phyloP scores from a whole-genome alignment of 1,140 invertebrate species.

The Eurosta solidaginis region DNA sequence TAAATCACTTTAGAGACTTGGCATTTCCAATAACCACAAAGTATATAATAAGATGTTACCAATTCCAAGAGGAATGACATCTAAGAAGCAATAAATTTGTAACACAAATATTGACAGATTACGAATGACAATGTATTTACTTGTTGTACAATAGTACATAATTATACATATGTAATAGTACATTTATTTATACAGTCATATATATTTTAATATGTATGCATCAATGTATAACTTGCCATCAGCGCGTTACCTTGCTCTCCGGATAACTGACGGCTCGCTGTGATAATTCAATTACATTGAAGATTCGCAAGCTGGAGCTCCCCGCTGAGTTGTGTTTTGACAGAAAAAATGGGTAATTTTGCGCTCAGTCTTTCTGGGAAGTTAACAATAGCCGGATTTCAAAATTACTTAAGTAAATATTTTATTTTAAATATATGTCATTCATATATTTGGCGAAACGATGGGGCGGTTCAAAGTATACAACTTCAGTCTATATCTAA shows the following conservation, averaged over 20 bases:
- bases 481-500: no score
- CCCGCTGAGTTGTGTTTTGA: slow-evolving; percentile 3
- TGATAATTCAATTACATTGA: slow-evolving; percentile 27
- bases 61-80: background rate
- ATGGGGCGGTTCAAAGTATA: no score
- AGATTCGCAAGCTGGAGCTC: background rate
- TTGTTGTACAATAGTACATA: background rate
- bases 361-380: background rate
- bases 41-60: background rate
- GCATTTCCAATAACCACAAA: background rate
- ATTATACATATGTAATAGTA: background rate
- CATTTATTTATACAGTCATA: no score
- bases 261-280: slow-evolving; percentile 7
- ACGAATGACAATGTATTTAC: background rate
- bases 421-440: no score
- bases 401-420: background rate
- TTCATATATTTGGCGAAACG: no score
- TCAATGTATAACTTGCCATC: background rate
- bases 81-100: background rate
- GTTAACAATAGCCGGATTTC: background rate
- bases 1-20: background rate
- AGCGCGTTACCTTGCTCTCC: slow-evolving; percentile 5
- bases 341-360: background rate
- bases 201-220: no score
- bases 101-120: background rate